phyloP scores from a whole-genome alignment of 2,113 vertebrate species.

The Prionailurus bengalensis region DNA sequence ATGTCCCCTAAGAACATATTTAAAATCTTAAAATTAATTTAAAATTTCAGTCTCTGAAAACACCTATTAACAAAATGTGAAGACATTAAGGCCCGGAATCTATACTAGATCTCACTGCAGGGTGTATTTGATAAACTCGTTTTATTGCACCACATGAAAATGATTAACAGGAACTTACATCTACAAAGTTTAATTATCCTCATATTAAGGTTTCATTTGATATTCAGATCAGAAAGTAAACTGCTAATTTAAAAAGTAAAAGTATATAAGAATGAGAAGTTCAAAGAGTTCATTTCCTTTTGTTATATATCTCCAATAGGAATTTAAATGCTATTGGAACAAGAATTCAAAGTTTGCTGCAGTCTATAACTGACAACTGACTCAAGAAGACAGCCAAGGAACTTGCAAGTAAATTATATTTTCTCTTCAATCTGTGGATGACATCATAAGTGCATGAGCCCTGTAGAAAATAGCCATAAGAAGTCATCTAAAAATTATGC shows the following conservation, averaged over 20 bases:
- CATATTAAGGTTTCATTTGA: conserved; percentile 30
- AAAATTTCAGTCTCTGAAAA: conserved; percentile 69
- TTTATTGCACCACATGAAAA: background rate
- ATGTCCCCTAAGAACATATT: background rate
- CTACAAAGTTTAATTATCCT: conserved; percentile 15
- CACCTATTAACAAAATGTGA: conserved; percentile 71
- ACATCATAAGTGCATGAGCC: background rate
- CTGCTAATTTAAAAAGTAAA: conserved; percentile 3
- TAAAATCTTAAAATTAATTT: conserved; percentile 71
- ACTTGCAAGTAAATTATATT: conserved; percentile 21
- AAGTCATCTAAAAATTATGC: background rate
- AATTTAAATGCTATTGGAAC: conserved; percentile 55
- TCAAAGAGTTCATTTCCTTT: conserved; percentile 8
- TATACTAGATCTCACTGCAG: conserved; percentile 65
- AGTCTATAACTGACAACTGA: conserved; percentile 5
- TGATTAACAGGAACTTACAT: conserved; percentile 43
- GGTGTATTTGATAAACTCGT: background rate
- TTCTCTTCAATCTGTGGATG: conserved; percentile 51
- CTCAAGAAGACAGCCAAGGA: conserved; percentile 7
- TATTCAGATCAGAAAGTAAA: conserved; percentile 55
- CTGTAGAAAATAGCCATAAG: background rate
- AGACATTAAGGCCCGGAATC: conserved; percentile 57
- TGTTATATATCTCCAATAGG: background rate
- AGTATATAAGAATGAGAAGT: background rate
- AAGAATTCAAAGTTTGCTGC: background rate